Evolutionary conservation across 37 sponge, comb jelly and placozoan species (phyloP), one percentile per base, ranked within the genome.

Genomic region (Mnemiopsis leidyi): DNA sequence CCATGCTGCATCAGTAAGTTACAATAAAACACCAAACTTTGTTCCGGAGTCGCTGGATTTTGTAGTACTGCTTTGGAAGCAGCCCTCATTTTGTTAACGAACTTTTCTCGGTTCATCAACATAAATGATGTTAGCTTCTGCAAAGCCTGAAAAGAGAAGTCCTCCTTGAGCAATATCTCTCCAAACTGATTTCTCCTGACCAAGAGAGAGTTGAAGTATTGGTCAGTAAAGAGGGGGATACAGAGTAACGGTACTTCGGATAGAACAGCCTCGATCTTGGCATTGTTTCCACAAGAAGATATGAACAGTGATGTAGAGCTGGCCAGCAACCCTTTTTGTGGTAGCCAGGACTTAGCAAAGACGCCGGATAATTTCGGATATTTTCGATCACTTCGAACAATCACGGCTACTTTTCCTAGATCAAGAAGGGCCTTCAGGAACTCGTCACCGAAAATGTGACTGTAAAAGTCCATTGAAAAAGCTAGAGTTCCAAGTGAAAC

Each of bases 151-250:
- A 34, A 18, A 16, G 79, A 77, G 35, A 77, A 77, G 18, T 77
- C 79, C 18, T 77, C 79, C 18, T 77, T 77, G 3, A 77, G 32
- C 34, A 77, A 36, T 20, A 34, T 77, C 32, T 77, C 79, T 16
- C 79, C 79, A 32, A 77, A 77, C 33, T 32, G 32, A 77, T 77
- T 26, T 36, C 79, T 77, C 3, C 16, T 32, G 35, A 77, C 79
- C 2, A 77, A 1, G 7, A 77, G 79, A 32, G 79, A 77, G 79
- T 77, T 77, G 79, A 77, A 77, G 36, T 77, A 77, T 36, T 77
- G 79, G 36, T 77, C 79, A 18, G 79, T 32, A 32, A 77, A 77
- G 3, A 77, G 79, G 1, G 79, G 79, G 36, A 77, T 77, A 20
- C 79, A 77, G 3, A 77, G 3, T 9, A 77, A 16, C 18, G 79